A percentile compares a stretch with the other conserved stretches of the same genome.
These are phyloP conservation scores for Corvus cornix DNA, from an alignment of 2,113 vertebrate species.

Conservation along the genomic window DNA sequence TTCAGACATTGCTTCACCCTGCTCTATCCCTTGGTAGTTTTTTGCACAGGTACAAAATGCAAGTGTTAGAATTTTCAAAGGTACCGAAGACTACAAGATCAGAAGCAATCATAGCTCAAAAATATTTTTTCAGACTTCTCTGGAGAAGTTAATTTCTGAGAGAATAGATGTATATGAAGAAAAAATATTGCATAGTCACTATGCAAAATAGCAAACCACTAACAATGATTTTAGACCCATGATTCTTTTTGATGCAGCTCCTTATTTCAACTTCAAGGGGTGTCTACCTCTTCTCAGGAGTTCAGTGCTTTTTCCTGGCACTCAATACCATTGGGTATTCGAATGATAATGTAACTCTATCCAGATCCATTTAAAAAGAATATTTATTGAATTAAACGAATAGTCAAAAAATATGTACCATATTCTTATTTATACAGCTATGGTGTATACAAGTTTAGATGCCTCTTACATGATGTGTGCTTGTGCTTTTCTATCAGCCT, in stretches of 20 bases:
- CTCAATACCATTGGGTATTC: background rate
- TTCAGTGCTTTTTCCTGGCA: background rate
- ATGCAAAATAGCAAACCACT: background rate
- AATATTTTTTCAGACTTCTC: background rate
- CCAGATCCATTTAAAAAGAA: background rate
- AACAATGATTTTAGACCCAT: background rate
- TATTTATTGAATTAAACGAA: background rate
- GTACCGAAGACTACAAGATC: background rate
- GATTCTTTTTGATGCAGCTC: background rate
- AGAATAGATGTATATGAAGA: background rate
- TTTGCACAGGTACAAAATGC: background rate
- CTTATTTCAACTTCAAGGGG: background rate
- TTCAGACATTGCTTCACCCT: background rate
- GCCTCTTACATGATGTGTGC: background rate
- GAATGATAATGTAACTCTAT: background rate
- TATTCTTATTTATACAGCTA: background rate
- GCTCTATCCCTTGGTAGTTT: background rate
- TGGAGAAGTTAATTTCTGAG: background rate
- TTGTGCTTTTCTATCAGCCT: background rate
- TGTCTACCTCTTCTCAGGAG: background rate
- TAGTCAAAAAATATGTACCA: background rate
- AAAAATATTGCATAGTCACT: background rate
- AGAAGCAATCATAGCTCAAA: background rate
- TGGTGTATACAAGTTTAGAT: background rate
- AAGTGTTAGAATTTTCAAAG: background rate